Base-by-base conservation (phyloP, 2,888 invertebrate species). In the Catocala nupta region DNA sequence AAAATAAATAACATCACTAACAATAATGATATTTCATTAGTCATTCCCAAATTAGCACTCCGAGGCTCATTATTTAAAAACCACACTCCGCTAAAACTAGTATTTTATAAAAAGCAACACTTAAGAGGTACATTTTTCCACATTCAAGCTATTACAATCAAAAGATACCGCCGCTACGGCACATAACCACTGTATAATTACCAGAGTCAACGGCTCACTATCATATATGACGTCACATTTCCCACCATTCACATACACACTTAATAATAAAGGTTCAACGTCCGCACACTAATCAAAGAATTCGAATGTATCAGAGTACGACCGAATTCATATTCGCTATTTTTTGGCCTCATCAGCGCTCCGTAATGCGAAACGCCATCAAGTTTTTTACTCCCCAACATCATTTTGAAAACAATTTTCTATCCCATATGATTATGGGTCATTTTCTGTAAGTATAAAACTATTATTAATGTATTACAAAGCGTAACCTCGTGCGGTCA, bases 371-470 rank as follows among this genome's bases (percentile, higher is more conserved):
- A 87, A 79, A 77, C 78, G 75, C 85, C 88, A 92, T 91, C 87
- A 89, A 87, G 82, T 87, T 92, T 92, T 90, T 92, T 88, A 77
- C 73, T 65, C 75, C 44, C 70, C 70, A 59, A 68, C 88, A 83
- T 91, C 82, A 90, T 90, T 91, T 90, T 86, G 83, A 87, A 92
- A 92, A 92, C 88, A 91, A 93, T 93, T 91, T 91, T 90, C 92
- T 93, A 93, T 93, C 90, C 90, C 87, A 84, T 92, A 86, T 92
- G 90, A 93, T 93, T 93, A 92, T 86, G 89, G 89, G 86, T 90
- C 86, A 92, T 93, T 92, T 92, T 81, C 85, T 84, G 77, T 83
- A 83, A 82, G 87, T 84, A 86, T 85, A 84, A 85, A 91, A 92
- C 92, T 93, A 92, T 92, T 90, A 91, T 91, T 92, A 91, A 90